Conservation (phyloP, 1,140 invertebrate species). For the Panulirus ornatus region DNA sequence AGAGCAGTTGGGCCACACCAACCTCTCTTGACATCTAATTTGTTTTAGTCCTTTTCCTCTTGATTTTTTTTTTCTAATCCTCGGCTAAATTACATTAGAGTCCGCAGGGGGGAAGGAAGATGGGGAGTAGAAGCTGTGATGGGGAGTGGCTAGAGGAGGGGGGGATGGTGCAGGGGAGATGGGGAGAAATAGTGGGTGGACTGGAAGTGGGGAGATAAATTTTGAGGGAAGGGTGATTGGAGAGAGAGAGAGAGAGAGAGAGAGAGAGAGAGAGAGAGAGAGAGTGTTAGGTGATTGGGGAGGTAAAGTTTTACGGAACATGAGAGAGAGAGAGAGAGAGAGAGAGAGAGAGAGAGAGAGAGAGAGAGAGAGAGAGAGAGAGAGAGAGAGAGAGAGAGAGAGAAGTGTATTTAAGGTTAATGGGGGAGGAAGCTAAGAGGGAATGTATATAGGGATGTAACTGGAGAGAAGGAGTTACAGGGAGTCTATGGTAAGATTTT, state of each 20-base stretch:
- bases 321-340: too few species aligned
- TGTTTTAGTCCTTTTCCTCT: neutral
- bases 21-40: neutral
- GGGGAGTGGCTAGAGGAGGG: neutral
- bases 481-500: too few species aligned
- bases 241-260: neutral
- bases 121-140: neutral
- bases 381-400: too few species aligned
- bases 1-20: too few species aligned
- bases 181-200: neutral
- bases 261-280: neutral
- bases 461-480: too few species aligned
- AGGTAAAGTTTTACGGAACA: too few species aligned
- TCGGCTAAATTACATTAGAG: neutral
- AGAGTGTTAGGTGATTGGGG: neutral
- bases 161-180: neutral
- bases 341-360: too few species aligned
- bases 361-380: too few species aligned
- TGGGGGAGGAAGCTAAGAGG: too few species aligned
- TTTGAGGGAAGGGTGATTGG: neutral
- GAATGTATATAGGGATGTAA: too few species aligned
- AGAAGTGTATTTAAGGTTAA: too few species aligned
- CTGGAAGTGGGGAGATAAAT: too few species aligned
- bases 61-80: neutral
- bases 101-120: neutral